These are phyloP conservation scores for Apteryx mantelli DNA, from an alignment of 2,113 vertebrate genomes.

Conservation along the genomic window DNA sequence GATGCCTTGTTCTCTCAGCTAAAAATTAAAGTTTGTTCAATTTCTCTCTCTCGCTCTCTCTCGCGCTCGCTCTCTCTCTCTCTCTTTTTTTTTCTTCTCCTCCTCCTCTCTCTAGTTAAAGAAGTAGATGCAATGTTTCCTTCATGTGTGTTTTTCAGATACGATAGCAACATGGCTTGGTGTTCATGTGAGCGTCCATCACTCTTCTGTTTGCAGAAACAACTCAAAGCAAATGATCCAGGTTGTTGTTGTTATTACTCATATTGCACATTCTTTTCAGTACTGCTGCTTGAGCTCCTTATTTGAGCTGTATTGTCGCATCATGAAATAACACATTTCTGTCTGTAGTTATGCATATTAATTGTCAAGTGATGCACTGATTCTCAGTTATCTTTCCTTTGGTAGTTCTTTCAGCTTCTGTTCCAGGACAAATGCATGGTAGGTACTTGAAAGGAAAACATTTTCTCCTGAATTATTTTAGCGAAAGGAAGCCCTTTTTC, in stretches of 20 bases:
- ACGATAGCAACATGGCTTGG: background rate
- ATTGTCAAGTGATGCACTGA: conserved; percentile 40
- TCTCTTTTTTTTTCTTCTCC: background rate
- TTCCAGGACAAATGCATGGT: background rate
- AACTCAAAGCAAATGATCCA: conserved; percentile 61
- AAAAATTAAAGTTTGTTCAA: background rate
- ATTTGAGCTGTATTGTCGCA: conserved; percentile 14
- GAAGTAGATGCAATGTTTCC: background rate
- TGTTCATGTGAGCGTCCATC: conserved; percentile 23
- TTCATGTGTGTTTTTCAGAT: background rate
- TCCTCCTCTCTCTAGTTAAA: background rate
- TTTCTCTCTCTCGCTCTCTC: background rate
- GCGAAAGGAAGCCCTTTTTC: conserved; percentile 32
- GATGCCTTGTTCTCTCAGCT: background rate
- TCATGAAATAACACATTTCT: conserved; percentile 35
- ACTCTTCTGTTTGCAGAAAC: conserved; percentile 50
- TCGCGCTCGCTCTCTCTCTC: background rate
- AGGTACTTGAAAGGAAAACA: conserved; percentile 17
- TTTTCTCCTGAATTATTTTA: conserved; percentile 50
- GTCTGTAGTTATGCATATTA: conserved; percentile 45
- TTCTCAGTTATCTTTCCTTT: background rate
- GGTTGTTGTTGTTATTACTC: conserved; percentile 47
- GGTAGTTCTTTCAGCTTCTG: background rate
- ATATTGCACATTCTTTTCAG: conserved; percentile 37
- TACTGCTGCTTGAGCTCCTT: conserved; percentile 43